A percentile compares a stretch with the other conserved stretches of the same genome.
These are phyloP conservation scores for Ptyas mucosa DNA, from an alignment of 2,113 vertebrate species.

Conservation along the genomic window DNA sequence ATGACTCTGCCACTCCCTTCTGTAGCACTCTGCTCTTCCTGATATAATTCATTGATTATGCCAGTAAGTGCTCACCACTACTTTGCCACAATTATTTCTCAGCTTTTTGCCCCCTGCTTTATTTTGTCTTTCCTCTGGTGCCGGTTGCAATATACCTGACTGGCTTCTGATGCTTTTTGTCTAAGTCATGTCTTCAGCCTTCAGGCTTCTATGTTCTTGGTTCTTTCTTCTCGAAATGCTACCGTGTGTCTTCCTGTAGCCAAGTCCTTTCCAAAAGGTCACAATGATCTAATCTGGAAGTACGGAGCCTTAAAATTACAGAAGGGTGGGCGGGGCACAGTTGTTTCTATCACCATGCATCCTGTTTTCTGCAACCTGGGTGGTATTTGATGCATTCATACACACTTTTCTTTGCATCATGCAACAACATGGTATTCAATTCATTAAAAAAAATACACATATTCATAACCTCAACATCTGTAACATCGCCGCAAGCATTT, in stretches of 20 bases:
- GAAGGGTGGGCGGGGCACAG: background rate
- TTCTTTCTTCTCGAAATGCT: background rate
- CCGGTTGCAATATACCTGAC: background rate
- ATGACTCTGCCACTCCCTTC: background rate
- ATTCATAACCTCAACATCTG: background rate
- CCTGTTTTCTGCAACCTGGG: background rate
- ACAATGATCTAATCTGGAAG: background rate
- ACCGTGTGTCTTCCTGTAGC: background rate
- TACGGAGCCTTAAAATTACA: background rate
- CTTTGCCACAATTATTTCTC: background rate
- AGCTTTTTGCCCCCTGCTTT: background rate
- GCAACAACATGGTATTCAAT: background rate
- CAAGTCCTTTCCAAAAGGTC: background rate
- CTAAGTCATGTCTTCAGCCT: background rate
- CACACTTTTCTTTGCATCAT: background rate
- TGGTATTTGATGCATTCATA: background rate
- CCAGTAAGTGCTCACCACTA: background rate
- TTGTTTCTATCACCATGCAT: background rate
- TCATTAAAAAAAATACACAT: background rate
- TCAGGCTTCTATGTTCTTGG: background rate
- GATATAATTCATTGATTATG: background rate
- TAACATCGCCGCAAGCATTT: background rate
- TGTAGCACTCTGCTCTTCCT: background rate
- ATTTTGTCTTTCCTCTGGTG: background rate
- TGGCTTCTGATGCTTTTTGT: background rate